Evolutionary conservation across 2,888 invertebrate genomes (phyloP).

Genomic region (Protophormia terraenovae): DNA sequence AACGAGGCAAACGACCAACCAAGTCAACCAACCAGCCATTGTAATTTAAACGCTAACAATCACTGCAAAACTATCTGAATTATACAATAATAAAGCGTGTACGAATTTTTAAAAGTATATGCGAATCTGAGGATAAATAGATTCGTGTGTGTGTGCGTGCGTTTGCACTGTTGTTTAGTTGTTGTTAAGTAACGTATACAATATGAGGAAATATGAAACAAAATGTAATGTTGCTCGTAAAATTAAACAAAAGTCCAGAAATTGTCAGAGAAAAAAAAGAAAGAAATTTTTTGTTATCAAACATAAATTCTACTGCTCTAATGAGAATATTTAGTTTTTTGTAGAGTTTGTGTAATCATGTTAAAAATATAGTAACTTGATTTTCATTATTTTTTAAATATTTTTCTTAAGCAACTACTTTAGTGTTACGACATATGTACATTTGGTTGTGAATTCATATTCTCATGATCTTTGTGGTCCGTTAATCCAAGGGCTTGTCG

Average conservation of each 20-base stretch:
- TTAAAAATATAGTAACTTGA: background rate
- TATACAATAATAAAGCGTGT: constrained; percentile 47
- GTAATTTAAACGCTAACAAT: constrained; percentile 68
- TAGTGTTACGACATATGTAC: too few species aligned
- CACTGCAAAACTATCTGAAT: constrained; percentile 62
- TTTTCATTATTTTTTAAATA: background rate
- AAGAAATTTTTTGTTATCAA: constrained; percentile 24
- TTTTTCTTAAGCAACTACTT: too few species aligned
- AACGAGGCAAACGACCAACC: constrained; percentile 22
- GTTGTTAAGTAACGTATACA: constrained; percentile 41
- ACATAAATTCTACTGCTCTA: background rate
- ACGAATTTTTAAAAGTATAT: constrained; percentile 2
- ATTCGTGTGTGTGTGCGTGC: background rate
- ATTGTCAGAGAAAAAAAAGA: constrained; percentile 36
- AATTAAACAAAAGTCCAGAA: constrained; percentile 53
- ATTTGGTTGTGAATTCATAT: too few species aligned
- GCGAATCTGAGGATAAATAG: constrained; percentile 23
- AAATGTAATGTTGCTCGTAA: constrained; percentile 60
- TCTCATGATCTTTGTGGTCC: too few species aligned
- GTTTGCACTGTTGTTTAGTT: constrained; percentile 31
- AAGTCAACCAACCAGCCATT: constrained; percentile 31
- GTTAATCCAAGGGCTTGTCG: too few species aligned
- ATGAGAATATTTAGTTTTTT: background rate
- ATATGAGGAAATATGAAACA: constrained; percentile 60
- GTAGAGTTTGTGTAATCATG: background rate